phyloP scores from a whole-genome alignment of 2,797 vertebrate genomes.

The Ctenosaura bakeri region DNA sequence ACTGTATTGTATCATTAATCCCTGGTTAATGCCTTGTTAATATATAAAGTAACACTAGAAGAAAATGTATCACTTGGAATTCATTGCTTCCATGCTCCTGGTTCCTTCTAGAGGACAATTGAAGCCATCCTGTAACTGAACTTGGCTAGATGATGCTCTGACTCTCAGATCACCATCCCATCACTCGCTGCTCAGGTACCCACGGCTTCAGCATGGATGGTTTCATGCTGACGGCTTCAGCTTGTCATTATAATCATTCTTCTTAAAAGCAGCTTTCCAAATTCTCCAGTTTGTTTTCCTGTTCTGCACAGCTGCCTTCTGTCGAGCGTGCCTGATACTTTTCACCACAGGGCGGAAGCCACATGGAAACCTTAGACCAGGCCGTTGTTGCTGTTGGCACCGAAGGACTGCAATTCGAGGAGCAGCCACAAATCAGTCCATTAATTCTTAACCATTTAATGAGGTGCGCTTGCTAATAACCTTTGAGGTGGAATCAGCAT shows the following conservation, averaged over 20 bases:
- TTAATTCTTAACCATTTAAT: conserved; percentile 18
- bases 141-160: neutral
- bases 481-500: conserved; percentile 15
- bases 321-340: neutral
- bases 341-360: neutral
- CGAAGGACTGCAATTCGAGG: neutral
- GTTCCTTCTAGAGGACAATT: no score
- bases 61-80: no score
- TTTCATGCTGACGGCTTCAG: no score
- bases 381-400: neutral
- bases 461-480: conserved; percentile 32
- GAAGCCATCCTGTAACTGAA: no score
- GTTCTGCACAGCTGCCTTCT: neutral
- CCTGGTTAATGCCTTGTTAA: no score
- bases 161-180: neutral
- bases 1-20: no score
- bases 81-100: no score
- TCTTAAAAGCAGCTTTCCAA: neutral
- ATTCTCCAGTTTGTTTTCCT: neutral
- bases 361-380: neutral
- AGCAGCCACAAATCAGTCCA: conserved; percentile 30
- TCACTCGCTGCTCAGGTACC: neutral
- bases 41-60: no score
- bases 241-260: neutral
- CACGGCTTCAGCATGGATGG: neutral